Evolutionary conservation across 1,140 invertebrate species (phyloP), one percentile per base, ranked within the genome.

Genomic region (Popillia japonica): DNA sequence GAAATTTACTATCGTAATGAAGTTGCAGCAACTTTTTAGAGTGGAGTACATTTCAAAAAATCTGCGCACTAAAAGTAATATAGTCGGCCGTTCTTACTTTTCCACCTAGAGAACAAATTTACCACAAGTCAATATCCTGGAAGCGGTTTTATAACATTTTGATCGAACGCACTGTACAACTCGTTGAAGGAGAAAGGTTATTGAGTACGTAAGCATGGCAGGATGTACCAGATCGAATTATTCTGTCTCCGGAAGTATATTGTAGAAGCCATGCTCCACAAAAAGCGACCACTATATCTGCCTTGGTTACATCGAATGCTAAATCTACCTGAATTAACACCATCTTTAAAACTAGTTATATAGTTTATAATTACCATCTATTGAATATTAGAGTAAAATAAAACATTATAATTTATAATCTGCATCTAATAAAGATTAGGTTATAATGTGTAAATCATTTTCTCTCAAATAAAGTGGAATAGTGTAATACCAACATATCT

Each of bases 211-310:
- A 77, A 77, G 61, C 76, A 72, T 34, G 40, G 40, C 76, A 77
- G 76, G 76, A 77, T 77, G 61, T 77, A 72, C 76, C 61, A 68
- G 76, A 77, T 77, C 76, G 68, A 77, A 77, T 77, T 77, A 77
- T 77, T 40, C 61, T 68, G 6, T 68, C 61, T 41, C 76, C 76
- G 76, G 76, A 77, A 77, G 68, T 55, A 72, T 20, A 34, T 77
- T 42, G 68, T 22, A 68, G 76, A 72, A 77, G 76, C 76, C 76
- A 77, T 77, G 76, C 61, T 48, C 22, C 14, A 55, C n/a, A 72
- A 40, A 40, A 77, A 77, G 61, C 23, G 6, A 75, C 8, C 61
- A 68, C 11, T 22, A 34, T 27, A 68, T 8, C 61, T 68, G 61
- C 8, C 22, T 68, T 22, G 61, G 22, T 22, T 34, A 20, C 61